Base-by-base conservation (phyloP, 2,797 vertebrate species). In the Champsocephalus gunnari region DNA sequence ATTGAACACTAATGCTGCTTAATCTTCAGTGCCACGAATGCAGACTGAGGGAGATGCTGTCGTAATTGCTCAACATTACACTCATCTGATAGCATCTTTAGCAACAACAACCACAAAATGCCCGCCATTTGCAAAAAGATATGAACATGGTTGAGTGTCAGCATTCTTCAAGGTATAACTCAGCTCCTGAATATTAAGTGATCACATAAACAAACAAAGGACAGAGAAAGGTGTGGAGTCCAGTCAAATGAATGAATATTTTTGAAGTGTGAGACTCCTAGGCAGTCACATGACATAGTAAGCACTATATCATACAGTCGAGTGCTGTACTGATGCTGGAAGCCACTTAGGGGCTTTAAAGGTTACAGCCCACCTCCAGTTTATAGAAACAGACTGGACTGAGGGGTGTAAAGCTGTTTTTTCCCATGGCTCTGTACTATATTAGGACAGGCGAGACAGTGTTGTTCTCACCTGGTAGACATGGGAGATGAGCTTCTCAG, bases 401-500 rank as follows among this genome's bases (percentile, higher is more conserved):
- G 49, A 76, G 28, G 12, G 12, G 41, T 45, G 49, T 47, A 41
- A 62, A 71, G 55, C 66, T 32, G 72, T 56, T 82, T 72, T 67
- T 69, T 77, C 53, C 38, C 67, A 19, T 49, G 24, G 38, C 51
- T 63, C 4, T 60, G 59, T 43, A 5, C 63, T 34, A 1, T 59
- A 66, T 24, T 4, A n/a, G 53, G 43, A 71, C n/a, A 51, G 16
- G 12, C 5, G 11, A 76, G 6, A 54, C 14, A 11, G 49, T 14
- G 53, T 11, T 10, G 10, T 34, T 59, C 81, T 91, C 93, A 99
- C 98, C 97, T 99, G 97, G 88, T 99, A 99, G 34, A 99, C 96
- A 0, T 99, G 98, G 56, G 97, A 94, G 71, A 99, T 97, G 75
- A 99, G 96, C 78, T 97, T 96, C 86, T 98, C 97, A 12, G 96